Base-by-base conservation (phyloP, 2,888 invertebrate species). In the Sarcophaga caerulescens region DNA sequence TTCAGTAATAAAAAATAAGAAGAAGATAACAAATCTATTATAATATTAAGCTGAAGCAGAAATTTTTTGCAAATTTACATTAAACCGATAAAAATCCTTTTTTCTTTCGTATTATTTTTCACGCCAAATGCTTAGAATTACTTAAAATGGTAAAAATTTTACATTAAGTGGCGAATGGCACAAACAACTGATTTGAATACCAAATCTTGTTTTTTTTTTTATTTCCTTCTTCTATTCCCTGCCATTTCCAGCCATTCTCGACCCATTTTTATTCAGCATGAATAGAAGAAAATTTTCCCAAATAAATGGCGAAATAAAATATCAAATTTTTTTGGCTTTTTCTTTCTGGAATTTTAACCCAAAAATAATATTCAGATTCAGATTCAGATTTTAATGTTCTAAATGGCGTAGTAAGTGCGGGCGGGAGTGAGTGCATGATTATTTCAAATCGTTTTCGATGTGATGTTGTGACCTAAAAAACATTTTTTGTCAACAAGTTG, bases 401-500 rank as follows among this genome's bases (percentile, higher is more conserved):
- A 4, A 52, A 14, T 14, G 14, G 17, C 52, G 14, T 12, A 52
- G 17, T 17, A 5, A 52, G 3, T 52, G 35, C 35, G 25, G 4
- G 23, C 3, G 8, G 35, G 17, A 52, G 14, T 45, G 21, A 71
- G 14, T 65, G 65, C 23, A 65, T 57, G 44, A 45, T 57, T 21
- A 19, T 45, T 21, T 25, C 4, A 69, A 6, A 6, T 17, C 6
- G 23, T 19, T 60, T 19, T n/a, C 35, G 8, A 17, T 71, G 57
- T 80, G 11, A 3, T 65, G 44, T 74, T 69, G 52, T 63, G 65
- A 79, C 11, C 71, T 21, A 52, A 52, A 74, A 69, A 68, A 12
- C 5, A 57, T 44, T 62, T 4, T 44, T 19, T 75, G 69, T 69
- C 81, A 81, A 81, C 81, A 57, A 81, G 19, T 21, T 59, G 17